These are phyloP conservation scores for Rhagologus leucostigma DNA, from an alignment of 2,113 vertebrate genomes.

Conservation along the genomic window DNA sequence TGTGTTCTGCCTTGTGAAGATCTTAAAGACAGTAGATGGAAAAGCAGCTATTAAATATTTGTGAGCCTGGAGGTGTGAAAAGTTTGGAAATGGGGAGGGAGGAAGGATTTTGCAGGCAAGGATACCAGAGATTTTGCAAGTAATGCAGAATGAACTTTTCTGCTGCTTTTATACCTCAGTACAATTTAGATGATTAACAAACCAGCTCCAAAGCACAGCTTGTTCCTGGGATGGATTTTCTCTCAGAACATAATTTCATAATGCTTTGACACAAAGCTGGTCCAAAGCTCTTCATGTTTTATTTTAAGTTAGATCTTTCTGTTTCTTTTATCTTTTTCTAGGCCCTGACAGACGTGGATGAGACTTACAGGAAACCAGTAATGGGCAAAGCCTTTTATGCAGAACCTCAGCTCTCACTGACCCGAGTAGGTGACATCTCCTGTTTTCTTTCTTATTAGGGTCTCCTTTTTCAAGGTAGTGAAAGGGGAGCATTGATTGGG, in stretches of 20 bases:
- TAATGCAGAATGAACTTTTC: neutral
- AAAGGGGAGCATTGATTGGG: neutral
- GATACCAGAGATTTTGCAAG: neutral
- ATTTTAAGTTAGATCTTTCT: neutral
- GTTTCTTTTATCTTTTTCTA: conserved; percentile 51
- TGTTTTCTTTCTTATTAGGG: neutral
- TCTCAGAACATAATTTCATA: neutral
- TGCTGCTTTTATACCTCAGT: neutral
- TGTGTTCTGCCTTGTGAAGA: neutral
- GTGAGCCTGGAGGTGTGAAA: neutral
- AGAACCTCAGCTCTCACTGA: conserved; percentile 89
- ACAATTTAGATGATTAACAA: neutral
- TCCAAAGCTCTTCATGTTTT: neutral
- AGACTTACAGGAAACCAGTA: conserved; percentile 93
- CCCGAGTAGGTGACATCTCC: conserved; percentile 76
- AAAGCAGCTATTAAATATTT: neutral
- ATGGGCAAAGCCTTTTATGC: conserved; percentile 88
- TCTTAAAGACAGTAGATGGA: neutral
- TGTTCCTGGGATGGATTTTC: neutral
- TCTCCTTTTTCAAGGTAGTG: neutral
- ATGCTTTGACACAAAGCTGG: neutral
- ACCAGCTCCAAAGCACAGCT: neutral
- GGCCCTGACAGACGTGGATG: conserved; percentile 97
- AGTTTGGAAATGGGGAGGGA: neutral
- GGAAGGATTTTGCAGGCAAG: neutral